Percentiles rank a stretch among this genome's conserved stretches.
Conservation (phyloP, 2,113 vertebrate genomes). For the Limnothrissa miodon region DNA sequence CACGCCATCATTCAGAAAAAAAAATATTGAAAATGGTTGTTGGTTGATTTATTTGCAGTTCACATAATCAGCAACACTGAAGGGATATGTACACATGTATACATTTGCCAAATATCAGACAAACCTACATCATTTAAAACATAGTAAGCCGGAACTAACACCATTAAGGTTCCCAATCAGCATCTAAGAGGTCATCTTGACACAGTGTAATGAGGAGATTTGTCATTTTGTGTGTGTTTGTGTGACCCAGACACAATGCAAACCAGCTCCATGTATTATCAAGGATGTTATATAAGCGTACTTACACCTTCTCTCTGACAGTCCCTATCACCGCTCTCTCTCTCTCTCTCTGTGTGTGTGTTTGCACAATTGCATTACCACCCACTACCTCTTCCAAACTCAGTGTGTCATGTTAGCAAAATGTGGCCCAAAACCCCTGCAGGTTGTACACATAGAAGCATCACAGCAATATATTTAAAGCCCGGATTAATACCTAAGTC, state of each 20-base stretch:
- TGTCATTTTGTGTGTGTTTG: constrained; percentile 15
- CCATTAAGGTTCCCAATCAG: not conserved
- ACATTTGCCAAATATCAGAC: not conserved
- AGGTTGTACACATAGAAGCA: not conserved
- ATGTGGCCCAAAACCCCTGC: constrained; percentile 2
- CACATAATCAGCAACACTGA: not conserved
- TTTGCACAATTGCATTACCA: constrained; percentile 31
- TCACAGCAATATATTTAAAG: not conserved
- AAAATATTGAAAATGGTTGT: not conserved
- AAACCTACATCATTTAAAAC: not conserved
- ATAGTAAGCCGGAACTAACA: not conserved
- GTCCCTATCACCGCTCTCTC: constrained; percentile 68
- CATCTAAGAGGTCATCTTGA: constrained; percentile 9
- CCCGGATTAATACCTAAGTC: not conserved
- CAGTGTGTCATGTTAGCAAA: constrained; percentile 27
- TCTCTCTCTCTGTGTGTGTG: not conserved
- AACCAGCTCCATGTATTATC: constrained; percentile 64
- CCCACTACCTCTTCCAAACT: constrained; percentile 48
- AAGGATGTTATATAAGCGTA: constrained; percentile 64
- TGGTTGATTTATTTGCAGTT: not conserved
- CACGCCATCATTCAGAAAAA: not conserved
- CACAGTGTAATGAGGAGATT: constrained; percentile 34
- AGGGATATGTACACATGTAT: not conserved
- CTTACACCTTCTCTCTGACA: constrained; percentile 64
- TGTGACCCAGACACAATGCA: constrained; percentile 41